Base-by-base conservation (phyloP, 2,113 vertebrate species). In the Clinocottus analis region DNA sequence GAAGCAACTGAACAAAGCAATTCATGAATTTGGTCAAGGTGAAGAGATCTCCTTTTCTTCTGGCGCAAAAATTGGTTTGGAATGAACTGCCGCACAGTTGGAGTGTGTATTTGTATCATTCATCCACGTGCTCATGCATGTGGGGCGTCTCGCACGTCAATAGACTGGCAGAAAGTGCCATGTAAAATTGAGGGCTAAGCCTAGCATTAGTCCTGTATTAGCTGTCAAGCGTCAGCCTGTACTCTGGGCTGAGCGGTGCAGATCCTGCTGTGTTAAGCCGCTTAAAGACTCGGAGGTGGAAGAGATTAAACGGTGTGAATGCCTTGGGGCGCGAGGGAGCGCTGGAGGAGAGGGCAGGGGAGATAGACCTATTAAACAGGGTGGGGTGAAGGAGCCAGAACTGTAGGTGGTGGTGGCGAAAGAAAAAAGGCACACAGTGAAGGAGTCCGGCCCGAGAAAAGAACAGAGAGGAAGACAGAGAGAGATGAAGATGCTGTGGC, bases 181-280 rank as follows among this genome's bases (percentile, higher is more conserved):
- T 75, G 78, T 75, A 72, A 90, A 89, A 87, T 58, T 76, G 41
- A 47, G 10, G n/a, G 71, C 31, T 90, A 69, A 89, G 85, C 60
- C 63, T 14, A 77, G 79, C 77, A 85, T 91, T 90, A 89, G 85
- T 79, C 31, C 3, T 64, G 68, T 82, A 69, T 79, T 80, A 56
- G 71, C 65, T 77, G 69, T 75, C 41, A 62, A 35, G 81, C 63
- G 80, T 84, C 72, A 80, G 61, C 49, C 61, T 45, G 14, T 14
- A 21, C 58, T 71, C 35, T 27, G 21, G 73, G 35, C 59, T 65
- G 60, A 82, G 70, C 63, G 66, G 69, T 64, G n/a, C 67, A 81
- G 75, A 84, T 82, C 82, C 80, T 69, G 77, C 82, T 75, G 87
- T 86, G 89, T 91, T 93, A 93, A 90, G 89, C 88, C 78, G 72